Conservation (phyloP, 2,113 vertebrate genomes). For the Coryphaenoides rupestris region DNA sequence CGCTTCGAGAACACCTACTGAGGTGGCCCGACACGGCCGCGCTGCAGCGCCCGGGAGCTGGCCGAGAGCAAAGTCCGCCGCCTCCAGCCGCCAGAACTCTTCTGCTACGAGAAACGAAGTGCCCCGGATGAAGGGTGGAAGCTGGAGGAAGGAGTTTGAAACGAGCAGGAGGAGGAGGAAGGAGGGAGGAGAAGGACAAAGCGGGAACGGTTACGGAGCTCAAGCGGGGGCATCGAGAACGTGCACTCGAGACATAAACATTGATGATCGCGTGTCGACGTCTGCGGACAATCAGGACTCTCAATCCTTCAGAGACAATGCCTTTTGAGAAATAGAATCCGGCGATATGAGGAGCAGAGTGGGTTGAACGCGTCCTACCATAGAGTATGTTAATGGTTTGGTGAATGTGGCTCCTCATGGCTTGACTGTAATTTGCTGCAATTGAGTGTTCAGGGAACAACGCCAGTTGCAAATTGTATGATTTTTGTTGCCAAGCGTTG, state of each 20-base stretch:
- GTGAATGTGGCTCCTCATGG: slow-evolving; percentile 62
- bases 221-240: slow-evolving; percentile 50
- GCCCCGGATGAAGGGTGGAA: slow-evolving; percentile 93
- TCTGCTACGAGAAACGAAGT: slow-evolving; percentile 98
- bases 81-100: slow-evolving; percentile 86
- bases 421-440: slow-evolving; percentile 70
- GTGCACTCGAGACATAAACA: slow-evolving; percentile 80
- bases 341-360: slow-evolving; percentile 82
- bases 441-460: slow-evolving; percentile 42
- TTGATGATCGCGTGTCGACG: slow-evolving; percentile 78
- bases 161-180: slow-evolving; percentile 44
- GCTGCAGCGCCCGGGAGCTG: slow-evolving; percentile 91
- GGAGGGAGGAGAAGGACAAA: slow-evolving; percentile 38
- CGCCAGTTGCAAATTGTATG: slow-evolving; percentile 30
- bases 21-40: slow-evolving; percentile 91
- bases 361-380: slow-evolving; percentile 33
- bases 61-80: slow-evolving; percentile 85
- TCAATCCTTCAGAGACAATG: slow-evolving; percentile 85
- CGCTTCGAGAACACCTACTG: slow-evolving; percentile 93
- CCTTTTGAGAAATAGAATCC: slow-evolving; percentile 87
- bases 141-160: slow-evolving; percentile 79
- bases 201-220: neutral
- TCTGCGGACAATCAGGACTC: slow-evolving; percentile 79
- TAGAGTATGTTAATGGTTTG: slow-evolving; percentile 44
- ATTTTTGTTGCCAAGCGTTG: slow-evolving; percentile 23